phyloP scores from a whole-genome alignment of 2,888 invertebrate genomes.

The Heliconius ethilla region DNA sequence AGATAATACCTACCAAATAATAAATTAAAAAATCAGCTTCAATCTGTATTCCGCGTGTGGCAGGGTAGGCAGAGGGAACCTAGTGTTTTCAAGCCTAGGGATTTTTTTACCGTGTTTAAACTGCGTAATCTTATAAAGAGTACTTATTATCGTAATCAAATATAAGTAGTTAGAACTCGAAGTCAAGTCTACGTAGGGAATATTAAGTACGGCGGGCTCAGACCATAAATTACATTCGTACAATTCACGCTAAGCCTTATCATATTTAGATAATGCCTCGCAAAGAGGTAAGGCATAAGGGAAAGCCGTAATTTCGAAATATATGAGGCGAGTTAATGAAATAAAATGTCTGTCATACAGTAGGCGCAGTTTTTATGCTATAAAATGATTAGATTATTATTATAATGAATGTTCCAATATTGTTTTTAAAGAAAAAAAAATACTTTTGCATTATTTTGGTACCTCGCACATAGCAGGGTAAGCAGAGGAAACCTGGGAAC shows the following conservation, averaged over 20 bases:
- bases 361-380: not conserved
- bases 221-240: conserved; percentile 29
- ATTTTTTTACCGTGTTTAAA: not conserved
- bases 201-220: conserved; percentile 26
- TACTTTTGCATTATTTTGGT: not conserved
- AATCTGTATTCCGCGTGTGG: too few species aligned
- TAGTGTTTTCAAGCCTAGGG: too few species aligned
- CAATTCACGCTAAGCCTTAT: conserved; percentile 30
- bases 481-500: too few species aligned
- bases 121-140: not conserved
- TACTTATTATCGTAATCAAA: conserved; percentile 23
- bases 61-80: too few species aligned
- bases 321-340: conserved; percentile 3
- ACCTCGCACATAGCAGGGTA: not conserved
- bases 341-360: not conserved
- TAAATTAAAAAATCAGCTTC: too few species aligned
- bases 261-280: conserved; percentile 28
- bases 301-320: not conserved
- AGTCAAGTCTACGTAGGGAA: conserved; percentile 21
- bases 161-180: conserved; percentile 18
- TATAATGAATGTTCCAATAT: too few species aligned
- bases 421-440: too few species aligned
- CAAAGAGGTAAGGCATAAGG: conserved; percentile 19
- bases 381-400: too few species aligned
- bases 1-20: too few species aligned